These are phyloP conservation scores for Coracias cyanogaster DNA, from an alignment of 2,797 vertebrate species.

Conservation along the genomic window DNA sequence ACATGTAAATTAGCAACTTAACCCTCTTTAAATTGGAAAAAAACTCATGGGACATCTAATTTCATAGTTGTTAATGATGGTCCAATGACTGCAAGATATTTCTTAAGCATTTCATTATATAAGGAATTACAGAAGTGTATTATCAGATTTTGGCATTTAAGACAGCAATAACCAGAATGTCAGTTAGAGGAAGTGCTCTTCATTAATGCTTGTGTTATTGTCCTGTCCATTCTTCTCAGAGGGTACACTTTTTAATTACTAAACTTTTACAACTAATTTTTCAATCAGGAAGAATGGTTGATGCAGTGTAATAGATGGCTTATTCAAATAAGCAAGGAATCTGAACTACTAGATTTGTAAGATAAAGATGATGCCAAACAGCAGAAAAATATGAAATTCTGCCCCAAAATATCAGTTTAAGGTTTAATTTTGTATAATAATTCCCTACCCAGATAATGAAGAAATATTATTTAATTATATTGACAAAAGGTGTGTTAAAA, in stretches of 20 bases:
- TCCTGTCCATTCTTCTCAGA: slow-evolving; percentile 29
- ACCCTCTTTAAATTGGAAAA: slow-evolving; percentile 63
- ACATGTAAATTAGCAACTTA: slow-evolving; percentile 78
- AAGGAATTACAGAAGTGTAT: slow-evolving; percentile 45
- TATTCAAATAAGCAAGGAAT: not conserved
- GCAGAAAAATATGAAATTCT: not conserved
- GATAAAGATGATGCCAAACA: not conserved
- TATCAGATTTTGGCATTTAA: slow-evolving; percentile 60
- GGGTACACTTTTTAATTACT: slow-evolving; percentile 37
- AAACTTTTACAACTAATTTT: slow-evolving; percentile 32
- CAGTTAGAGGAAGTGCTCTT: slow-evolving; percentile 12
- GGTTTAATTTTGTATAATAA: not conserved
- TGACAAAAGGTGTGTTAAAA: not conserved
- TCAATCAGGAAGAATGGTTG: not conserved
- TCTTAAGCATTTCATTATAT: slow-evolving; percentile 67
- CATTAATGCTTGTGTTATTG: slow-evolving; percentile 7
- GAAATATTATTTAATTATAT: not conserved
- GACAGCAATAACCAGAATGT: slow-evolving; percentile 16
- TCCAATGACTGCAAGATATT: slow-evolving; percentile 51
- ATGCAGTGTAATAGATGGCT: not conserved
- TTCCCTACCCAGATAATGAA: not conserved
- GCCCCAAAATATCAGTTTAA: not conserved
- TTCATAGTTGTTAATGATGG: slow-evolving; percentile 71
- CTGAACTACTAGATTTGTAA: not conserved
- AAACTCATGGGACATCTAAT: slow-evolving; percentile 62